Evolutionary conservation across 2,888 invertebrate species (phyloP), one percentile per base, ranked within the genome.

Genomic region (Heliconius ethilla): DNA sequence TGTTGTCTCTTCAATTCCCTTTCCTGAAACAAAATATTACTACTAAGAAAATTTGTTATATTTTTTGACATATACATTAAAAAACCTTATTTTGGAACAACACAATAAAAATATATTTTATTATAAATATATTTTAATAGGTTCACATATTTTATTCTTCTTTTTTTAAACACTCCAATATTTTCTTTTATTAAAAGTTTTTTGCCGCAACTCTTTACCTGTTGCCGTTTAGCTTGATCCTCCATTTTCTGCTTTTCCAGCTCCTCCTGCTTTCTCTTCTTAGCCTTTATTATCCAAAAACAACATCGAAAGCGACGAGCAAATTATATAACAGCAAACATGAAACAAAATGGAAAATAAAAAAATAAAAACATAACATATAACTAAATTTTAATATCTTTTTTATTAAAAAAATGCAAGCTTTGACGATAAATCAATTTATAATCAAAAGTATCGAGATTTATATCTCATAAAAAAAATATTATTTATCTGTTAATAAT

Each of bases 1-100:
- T 98, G 98, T 89, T 98, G 98, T 87, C 98, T 95, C 92, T 98
- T 98, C 88, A 98, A 92, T 94, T 98, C 98, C 89, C 98, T 96
- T 91, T 98, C 98, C 98, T 98, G 95, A 78, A 96, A 95, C 91
- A 95, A 95, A 85, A 76, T 63, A 65, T 72, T 51, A 74, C 3
- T 62, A 69, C 37, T 59, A 69, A 69, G 69, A 6, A 40, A n/a
- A 5, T 33, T 10, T 13, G 9, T 18, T 2, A 74, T 33, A 37
- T 66, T 22, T 66, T 40, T 40, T 25, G 3, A 3, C n/a, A n/a
- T 67, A 22, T 11, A 40, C 1, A 15, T 15, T 25, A 9, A 25
- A 45, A 67, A 40, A 69, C 2, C 40, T 67, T 67, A 67, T 37
- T 40, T 4, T 69, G 6, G 25, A 15, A 63, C 63, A 63, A 59